Evolutionary conservation across 2,113 vertebrate genomes (phyloP).

Genomic region (Galeopterus variegatus): DNA sequence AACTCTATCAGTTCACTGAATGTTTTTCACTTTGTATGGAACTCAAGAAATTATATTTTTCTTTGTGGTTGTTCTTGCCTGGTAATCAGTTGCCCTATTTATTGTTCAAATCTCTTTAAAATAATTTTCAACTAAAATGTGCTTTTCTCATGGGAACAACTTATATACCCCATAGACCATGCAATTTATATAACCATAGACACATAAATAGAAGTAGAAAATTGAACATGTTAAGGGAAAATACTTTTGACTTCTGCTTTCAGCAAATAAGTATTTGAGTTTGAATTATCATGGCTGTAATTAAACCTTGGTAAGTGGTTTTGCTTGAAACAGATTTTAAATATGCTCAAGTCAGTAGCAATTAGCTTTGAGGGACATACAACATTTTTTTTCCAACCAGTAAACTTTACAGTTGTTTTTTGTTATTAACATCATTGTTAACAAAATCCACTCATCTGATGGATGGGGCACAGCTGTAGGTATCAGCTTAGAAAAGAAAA

Average conservation of each 20-base stretch:
- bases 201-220: conserved; percentile 23
- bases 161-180: not conserved
- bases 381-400: not conserved
- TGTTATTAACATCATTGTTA: conserved; percentile 32
- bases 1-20: not conserved
- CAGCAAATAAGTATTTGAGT: not conserved
- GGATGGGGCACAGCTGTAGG: conserved; percentile 5
- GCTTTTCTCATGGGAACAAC: not conserved
- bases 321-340: conserved; percentile 37
- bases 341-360: conserved; percentile 35
- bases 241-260: conserved; percentile 43
- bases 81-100: not conserved
- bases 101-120: conserved; percentile 20
- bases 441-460: not conserved
- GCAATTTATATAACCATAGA: not conserved
- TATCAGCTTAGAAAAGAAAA: conserved; percentile 42
- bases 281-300: not conserved
- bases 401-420: not conserved
- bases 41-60: not conserved
- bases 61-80: not conserved
- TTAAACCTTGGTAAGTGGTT: conserved; percentile 5
- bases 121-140: not conserved
- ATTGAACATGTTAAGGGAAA: conserved; percentile 30
- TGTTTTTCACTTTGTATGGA: not conserved
- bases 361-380: not conserved